Evolutionary conservation across 1,140 invertebrate species (phyloP), one percentile per base, ranked within the genome.

Genomic region (Drosophila cardini): DNA sequence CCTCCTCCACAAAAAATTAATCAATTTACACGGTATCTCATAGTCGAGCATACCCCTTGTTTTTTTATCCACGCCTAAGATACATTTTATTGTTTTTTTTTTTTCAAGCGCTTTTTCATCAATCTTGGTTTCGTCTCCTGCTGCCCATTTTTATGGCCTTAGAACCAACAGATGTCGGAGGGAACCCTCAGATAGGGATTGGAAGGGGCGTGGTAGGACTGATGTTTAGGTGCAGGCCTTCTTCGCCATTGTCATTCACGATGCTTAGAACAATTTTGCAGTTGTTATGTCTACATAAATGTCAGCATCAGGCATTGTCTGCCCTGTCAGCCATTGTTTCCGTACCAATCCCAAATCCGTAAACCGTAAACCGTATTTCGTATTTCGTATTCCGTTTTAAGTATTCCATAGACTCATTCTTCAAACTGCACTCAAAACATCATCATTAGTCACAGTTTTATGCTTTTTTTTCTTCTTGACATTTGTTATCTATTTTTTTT

Each of bases 271-370:
- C 71, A 73, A 60, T 71, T 56, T 79, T 71, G 67, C 53, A 71
- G 72, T 72, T 75, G 68, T 78, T 81, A 84, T 86, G 77, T 72
- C 82, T 78, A 87, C 82, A 85, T 85, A 85, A 85, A 87, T 85
- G 82, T 85, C 82, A 87, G 83, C 82, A 85, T 82, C 78, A 85
- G 83, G 64, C 71, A 69, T 73, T 73, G 71, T 73, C 71, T 69
- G 63, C 18, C 46, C 63, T 72, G 55, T 72, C 70, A 72, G 13
- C 63, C 70, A 72, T 68, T 72, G 70, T 72, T 68, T 65, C 62
- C 63, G 46, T 13, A 15, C 69, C 60, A 65, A 72, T 58, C 61
- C 34, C 36, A 43, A 57, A 48, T 56, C 56, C 56, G 45, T 36
- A 48, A n/a, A 64, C 62, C 56, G 55, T 60, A 34, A 42, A 9